A percentile compares a stretch with the other conserved stretches of the same genome.
phyloP scores from a whole-genome alignment of 2,113 vertebrate genomes.

The Istiophorus platypterus region DNA sequence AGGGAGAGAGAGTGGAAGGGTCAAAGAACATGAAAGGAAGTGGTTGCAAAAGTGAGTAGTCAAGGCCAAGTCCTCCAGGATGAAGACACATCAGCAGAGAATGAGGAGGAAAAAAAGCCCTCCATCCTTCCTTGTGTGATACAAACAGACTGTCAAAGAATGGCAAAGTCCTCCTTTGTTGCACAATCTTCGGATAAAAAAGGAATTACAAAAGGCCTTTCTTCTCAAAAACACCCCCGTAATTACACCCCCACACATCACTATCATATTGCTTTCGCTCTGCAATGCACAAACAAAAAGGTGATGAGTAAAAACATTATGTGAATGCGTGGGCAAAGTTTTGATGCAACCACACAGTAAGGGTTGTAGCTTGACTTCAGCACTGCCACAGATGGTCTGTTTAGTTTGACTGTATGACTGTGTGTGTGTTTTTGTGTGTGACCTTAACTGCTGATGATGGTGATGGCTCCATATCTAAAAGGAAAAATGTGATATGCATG shows the following conservation, averaged over 20 bases:
- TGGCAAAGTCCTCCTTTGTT: neutral
- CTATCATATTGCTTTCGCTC: conserved; percentile 14
- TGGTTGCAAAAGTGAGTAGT: conserved; percentile 40
- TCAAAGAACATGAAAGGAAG: conserved; percentile 31
- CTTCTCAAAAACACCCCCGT: conserved; percentile 62
- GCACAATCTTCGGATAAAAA: conserved; percentile 1
- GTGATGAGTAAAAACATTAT: conserved; percentile 40
- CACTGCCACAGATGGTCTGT: conserved; percentile 11
- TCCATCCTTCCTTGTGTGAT: neutral
- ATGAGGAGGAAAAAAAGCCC: neutral
- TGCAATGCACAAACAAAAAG: conserved; percentile 8
- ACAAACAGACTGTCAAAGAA: neutral
- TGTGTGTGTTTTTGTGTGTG: conserved; percentile 11
- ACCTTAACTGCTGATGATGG: conserved; percentile 31
- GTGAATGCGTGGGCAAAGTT: conserved; percentile 24
- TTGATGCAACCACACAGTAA: conserved; percentile 46
- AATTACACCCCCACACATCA: conserved; percentile 2
- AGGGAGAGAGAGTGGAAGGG: neutral
- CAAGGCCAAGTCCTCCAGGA: neutral
- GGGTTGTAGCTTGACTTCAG: conserved; percentile 4
- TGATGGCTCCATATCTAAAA: conserved; percentile 23
- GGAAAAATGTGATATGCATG: conserved; percentile 13
- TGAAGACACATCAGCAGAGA: neutral
- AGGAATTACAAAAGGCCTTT: conserved; percentile 24
- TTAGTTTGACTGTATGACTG: conserved; percentile 1